Evolutionary conservation across 2,113 vertebrate genomes (phyloP).

Genomic region (Sylvia atricapilla): DNA sequence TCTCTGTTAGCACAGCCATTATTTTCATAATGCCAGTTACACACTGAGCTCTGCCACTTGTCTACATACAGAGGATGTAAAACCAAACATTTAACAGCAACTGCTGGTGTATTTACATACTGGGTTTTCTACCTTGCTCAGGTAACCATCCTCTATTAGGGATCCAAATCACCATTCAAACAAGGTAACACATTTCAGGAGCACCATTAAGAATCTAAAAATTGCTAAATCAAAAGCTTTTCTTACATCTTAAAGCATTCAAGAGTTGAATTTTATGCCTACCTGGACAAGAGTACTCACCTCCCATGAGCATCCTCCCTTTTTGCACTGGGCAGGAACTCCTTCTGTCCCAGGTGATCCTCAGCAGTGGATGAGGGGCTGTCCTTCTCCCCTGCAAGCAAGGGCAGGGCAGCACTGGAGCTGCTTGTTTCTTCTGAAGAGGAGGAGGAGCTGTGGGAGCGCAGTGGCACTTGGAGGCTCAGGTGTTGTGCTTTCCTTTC

Average conservation of each 20-base stretch:
- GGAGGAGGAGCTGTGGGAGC: constrained; percentile 91
- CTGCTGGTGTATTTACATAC: neutral
- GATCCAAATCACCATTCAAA: neutral
- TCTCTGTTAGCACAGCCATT: neutral
- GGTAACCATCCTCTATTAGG: neutral
- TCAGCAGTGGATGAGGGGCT: constrained; percentile 84
- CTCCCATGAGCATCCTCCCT: constrained; percentile 78
- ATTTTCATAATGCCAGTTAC: neutral
- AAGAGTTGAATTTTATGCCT: neutral
- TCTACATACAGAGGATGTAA: neutral
- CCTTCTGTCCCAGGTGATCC: constrained; percentile 72
- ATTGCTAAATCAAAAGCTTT: neutral
- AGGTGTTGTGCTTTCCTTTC: constrained; percentile 86
- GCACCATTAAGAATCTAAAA: neutral
- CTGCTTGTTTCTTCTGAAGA: constrained; percentile 94
- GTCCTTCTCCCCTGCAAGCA: constrained; percentile 88
- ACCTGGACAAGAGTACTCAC: constrained; percentile 66
- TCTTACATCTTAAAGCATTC: neutral
- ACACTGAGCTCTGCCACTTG: neutral
- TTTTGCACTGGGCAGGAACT: constrained; percentile 68
- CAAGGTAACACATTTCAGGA: neutral
- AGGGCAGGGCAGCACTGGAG: constrained; percentile 90
- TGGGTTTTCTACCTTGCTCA: neutral
- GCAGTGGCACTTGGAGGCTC: constrained; percentile 88
- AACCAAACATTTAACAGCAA: neutral